Evolutionary conservation across 2,888 invertebrate genomes (phyloP).

Genomic region (Papilio elwesi): DNA sequence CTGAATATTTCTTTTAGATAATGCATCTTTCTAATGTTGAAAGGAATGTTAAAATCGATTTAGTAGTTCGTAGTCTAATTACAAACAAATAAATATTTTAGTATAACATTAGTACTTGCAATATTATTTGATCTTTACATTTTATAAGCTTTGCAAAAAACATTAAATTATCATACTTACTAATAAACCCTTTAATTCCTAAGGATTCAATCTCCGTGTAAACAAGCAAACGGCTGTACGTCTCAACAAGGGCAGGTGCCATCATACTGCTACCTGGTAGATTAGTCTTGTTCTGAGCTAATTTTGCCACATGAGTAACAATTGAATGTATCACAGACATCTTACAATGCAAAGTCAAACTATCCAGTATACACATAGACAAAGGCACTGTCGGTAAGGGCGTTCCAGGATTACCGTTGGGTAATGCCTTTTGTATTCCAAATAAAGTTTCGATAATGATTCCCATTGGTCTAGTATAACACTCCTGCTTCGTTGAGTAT

Average conservation of each 20-base stretch:
- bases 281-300: conserved; percentile 93
- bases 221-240: conserved; percentile 95
- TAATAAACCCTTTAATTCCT: conserved; percentile 97
- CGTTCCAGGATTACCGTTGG: conserved; percentile 79
- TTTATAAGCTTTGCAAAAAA: no score
- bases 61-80: no score
- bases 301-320: conserved; percentile 94
- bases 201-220: conserved; percentile 98
- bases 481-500: conserved; percentile 96
- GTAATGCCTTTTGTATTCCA: conserved; percentile 86
- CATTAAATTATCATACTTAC: conserved; percentile 77
- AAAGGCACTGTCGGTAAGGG: conserved; percentile 92
- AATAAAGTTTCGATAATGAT: conserved; percentile 94
- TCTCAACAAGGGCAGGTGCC: conserved; percentile 96
- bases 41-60: no score
- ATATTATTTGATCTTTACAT: no score
- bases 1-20: no score
- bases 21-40: no score
- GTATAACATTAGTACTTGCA: no score
- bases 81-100: no score
- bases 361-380: conserved; percentile 96
- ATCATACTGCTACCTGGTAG: conserved; percentile 87
- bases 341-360: conserved; percentile 97
- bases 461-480: conserved; percentile 95
- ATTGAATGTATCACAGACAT: conserved; percentile 93